Evolutionary conservation across 2,888 invertebrate genomes (phyloP), one percentile per base, ranked within the genome.

Genomic region (Pherbina coryleti): DNA sequence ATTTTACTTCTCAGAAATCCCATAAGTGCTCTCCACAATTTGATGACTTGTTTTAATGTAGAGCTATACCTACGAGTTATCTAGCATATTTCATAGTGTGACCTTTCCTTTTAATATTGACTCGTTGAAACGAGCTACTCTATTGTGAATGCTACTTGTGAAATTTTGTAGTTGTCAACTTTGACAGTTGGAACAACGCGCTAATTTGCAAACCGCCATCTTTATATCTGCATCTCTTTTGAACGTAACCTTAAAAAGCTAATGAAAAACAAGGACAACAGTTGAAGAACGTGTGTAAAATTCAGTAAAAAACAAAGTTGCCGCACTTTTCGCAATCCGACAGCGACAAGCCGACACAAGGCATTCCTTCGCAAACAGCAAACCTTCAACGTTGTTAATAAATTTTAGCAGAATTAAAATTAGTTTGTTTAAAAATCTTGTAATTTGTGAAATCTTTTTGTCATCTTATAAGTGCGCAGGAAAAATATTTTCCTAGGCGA

Each of bases 331-430:
- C 72, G 72, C 74, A 57, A 78, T 31, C 28, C 72, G 25, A 77
- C 76, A 64, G 72, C 53, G 22, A 75, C 73, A 74, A 77, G 57
- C 69, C 53, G 62, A 66, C 71, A 60, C 49, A 76, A 5, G 71
- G 80, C 80, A 79, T 80, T 81, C 76, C 78, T 22, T 76, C 78
- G 79, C 75, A 81, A 80, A 80, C 74, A 76, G 78, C 75, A 80
- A 77, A 73, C 78, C 78, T 76, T 74, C 25, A 73, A 70, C 70
- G 80, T 76, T 64, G 71, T 67, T 28, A 57, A 22, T 70, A 53
- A 70, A 17, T 34, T 70, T 53, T 55, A 55, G 34, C 44, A 31
- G 34, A 9, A 22, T 9, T 19, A n/a, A 19, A 55, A 8, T 53
- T 55, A 55, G 7, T 55, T 22, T n/a, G 34, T 62, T 62, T 0